Percentiles rank a stretch among this genome's conserved stretches.
Conservation (phyloP, 2,113 vertebrate species). For the Centropus unirufus region DNA sequence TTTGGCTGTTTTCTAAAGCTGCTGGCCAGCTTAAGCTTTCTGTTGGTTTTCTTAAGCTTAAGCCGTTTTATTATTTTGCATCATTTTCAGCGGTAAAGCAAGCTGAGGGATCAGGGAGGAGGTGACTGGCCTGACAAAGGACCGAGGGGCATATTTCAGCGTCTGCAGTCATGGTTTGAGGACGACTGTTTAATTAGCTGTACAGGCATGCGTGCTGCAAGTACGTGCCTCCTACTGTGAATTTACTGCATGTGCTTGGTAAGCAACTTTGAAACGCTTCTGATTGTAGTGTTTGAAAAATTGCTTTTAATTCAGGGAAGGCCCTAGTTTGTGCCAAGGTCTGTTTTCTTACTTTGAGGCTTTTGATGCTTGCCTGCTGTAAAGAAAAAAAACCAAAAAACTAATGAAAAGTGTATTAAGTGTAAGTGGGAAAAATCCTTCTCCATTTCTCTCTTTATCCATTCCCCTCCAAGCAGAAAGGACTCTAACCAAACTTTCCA, state of each 20-base stretch:
- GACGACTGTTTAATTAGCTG: conserved; percentile 42
- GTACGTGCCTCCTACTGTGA: conserved; percentile 35
- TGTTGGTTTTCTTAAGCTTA: conserved; percentile 10
- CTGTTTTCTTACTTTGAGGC: conserved; percentile 11
- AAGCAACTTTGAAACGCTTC: conserved; percentile 44
- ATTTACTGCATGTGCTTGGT: conserved; percentile 45
- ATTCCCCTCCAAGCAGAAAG: not conserved
- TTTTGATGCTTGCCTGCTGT: conserved; percentile 30
- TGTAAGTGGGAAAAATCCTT: not conserved
- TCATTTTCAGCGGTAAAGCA: not conserved
- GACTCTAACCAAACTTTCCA: not conserved
- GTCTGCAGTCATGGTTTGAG: not conserved
- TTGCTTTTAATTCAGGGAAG: conserved; percentile 32
- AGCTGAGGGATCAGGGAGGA: not conserved
- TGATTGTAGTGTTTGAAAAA: conserved; percentile 35
- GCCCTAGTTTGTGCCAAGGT: conserved; percentile 14
- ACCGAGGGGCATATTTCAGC: not conserved
- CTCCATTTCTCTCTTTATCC: not conserved
- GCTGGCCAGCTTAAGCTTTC: not conserved
- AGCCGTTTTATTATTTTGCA: not conserved
- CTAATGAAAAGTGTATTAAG: not conserved
- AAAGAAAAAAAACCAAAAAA: not conserved
- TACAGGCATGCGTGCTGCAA: conserved; percentile 12
- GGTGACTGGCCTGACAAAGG: not conserved
- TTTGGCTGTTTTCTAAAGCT: conserved; percentile 18